A percentile compares a stretch with the other conserved stretches of the same genome.
Evolutionary conservation across 2,888 invertebrate genomes (phyloP).

Genomic region (Caenorhabditis sp.): DNA sequence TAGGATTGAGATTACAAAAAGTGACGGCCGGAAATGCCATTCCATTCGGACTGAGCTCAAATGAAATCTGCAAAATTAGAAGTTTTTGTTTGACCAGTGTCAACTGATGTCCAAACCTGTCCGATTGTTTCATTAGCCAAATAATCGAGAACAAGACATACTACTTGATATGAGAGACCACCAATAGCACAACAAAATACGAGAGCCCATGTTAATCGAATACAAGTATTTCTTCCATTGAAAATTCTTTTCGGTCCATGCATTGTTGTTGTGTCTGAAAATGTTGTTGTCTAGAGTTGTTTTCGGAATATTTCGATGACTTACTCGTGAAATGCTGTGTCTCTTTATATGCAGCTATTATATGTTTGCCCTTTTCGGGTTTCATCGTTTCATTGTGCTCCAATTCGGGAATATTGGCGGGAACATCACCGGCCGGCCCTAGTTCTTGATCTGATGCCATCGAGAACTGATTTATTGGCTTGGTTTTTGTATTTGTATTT

Average conservation of each 20-base stretch:
- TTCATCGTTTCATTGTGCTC: too few relatives aligned
- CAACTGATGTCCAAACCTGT: conserved; percentile 12
- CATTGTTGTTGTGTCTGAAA: conserved; percentile 60
- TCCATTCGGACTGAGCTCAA: conserved; percentile 54
- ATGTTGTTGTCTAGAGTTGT: background rate
- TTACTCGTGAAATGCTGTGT: conserved; percentile 64
- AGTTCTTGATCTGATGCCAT: too few relatives aligned
- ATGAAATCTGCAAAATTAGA: conserved; percentile 44
- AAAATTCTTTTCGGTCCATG: conserved; percentile 61
- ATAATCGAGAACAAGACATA: conserved; percentile 11
- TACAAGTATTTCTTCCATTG: conserved; percentile 17
- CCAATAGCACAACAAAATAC: background rate
- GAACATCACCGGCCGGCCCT: too few relatives aligned
- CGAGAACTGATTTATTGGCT: too few relatives aligned
- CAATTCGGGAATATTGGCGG: too few relatives aligned
- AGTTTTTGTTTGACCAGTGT: background rate
- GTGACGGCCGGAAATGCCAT: conserved; percentile 60
- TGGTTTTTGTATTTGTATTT: too few relatives aligned
- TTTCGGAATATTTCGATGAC: background rate
- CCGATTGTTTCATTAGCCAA: conserved; percentile 27
- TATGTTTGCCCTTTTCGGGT: too few relatives aligned
- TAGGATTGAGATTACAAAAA: conserved; percentile 61
- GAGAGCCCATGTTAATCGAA: conserved; percentile 8
- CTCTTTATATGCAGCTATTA: too few relatives aligned
- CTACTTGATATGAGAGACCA: background rate